Conservation (phyloP, 2,113 vertebrate genomes). For the Podiceps cristatus region DNA sequence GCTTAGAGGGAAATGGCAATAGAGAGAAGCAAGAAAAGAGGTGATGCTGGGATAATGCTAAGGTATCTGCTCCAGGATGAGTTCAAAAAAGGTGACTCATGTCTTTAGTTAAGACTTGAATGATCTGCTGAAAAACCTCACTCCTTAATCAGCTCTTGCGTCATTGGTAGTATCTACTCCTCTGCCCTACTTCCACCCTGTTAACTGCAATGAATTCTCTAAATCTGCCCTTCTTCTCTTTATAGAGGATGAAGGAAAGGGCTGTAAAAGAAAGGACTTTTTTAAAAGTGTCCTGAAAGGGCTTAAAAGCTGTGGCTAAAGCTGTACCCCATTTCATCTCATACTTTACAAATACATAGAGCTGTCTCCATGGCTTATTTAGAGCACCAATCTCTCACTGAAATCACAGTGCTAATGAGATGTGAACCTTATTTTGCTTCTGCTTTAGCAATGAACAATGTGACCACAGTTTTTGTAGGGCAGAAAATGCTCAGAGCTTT, state of each 20-base stretch:
- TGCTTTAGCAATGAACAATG: background rate
- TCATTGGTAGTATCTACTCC: background rate
- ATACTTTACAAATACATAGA: background rate
- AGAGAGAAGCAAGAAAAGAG: background rate
- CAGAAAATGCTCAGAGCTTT: background rate
- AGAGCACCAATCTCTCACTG: background rate
- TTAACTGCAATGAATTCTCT: background rate
- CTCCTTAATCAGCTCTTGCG: background rate
- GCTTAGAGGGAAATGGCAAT: background rate
- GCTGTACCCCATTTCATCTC: fast-evolving
- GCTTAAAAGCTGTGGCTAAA: background rate
- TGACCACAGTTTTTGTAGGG: background rate
- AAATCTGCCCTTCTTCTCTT: background rate
- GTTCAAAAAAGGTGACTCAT: background rate
- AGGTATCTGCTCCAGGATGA: background rate
- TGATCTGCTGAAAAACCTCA: background rate
- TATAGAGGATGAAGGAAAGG: background rate
- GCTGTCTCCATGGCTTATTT: background rate
- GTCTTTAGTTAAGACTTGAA: background rate
- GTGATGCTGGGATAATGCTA: background rate
- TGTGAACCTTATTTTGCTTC: background rate
- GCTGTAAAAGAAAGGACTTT: background rate
- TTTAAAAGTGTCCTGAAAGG: background rate
- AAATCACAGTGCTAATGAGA: background rate
- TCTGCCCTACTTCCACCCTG: background rate